A percentile compares a stretch with the other conserved stretches of the same genome.
phyloP scores from a whole-genome alignment of 2,797 vertebrate species.

The Mus minutoides region DNA sequence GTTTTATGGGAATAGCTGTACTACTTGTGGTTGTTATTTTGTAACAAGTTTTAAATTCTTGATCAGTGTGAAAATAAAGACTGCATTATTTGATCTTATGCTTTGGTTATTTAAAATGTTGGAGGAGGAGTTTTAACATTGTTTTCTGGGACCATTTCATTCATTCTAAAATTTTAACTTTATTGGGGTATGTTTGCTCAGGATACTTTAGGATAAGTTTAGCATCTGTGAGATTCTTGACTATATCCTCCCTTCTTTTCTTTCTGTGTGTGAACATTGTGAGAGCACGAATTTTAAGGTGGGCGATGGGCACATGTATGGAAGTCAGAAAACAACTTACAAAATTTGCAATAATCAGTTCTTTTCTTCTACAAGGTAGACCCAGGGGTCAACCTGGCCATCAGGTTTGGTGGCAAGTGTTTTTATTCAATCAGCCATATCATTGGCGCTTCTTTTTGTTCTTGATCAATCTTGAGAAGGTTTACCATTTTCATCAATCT shows the following conservation, averaged over 20 bases:
- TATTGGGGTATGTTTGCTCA: neutral
- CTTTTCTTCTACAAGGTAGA: neutral
- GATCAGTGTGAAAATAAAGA: neutral
- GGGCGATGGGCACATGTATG: neutral
- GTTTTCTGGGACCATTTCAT: neutral
- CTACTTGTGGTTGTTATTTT: neutral
- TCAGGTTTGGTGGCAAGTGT: neutral
- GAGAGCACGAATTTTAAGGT: neutral
- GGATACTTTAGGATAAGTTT: neutral
- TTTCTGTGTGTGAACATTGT: neutral
- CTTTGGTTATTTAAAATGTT: neutral
- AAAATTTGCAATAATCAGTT: neutral
- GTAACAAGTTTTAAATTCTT: neutral
- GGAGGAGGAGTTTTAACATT: neutral
- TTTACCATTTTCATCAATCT: neutral
- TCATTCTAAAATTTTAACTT: neutral
- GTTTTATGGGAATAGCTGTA: neutral
- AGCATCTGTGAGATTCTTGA: neutral
- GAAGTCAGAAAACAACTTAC: neutral
- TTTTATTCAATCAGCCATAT: neutral
- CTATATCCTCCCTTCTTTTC: neutral
- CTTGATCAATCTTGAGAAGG: neutral
- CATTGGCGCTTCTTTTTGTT: neutral
- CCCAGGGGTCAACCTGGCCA: neutral
- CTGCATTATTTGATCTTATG: neutral